A percentile compares a stretch with the other conserved stretches of the same genome.
phyloP scores from a whole-genome alignment of 2,113 vertebrate genomes.

The Butorides virescens region DNA sequence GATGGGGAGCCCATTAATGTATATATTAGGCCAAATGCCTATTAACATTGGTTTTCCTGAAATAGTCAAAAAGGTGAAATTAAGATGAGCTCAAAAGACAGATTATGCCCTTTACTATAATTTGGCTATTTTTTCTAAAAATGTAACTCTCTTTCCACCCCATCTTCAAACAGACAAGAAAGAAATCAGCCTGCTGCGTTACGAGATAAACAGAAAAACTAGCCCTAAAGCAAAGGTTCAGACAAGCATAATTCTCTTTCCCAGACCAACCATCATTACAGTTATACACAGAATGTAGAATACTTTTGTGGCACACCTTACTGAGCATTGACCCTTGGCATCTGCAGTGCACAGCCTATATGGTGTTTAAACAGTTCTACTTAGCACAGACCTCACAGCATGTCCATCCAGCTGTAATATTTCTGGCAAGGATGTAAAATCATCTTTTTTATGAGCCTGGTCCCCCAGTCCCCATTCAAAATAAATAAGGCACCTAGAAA shows the following conservation, averaged over 20 bases:
- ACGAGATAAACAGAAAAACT: not conserved
- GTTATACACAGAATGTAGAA: not conserved
- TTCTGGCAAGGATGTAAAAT: not conserved
- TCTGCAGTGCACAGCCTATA: not conserved
- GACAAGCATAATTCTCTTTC: not conserved
- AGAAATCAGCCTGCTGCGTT: not conserved
- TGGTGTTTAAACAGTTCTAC: not conserved
- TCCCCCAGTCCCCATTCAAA: not conserved
- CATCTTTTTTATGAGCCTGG: not conserved
- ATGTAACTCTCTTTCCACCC: rapidly evolving
- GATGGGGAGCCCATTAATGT: not conserved
- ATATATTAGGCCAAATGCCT: not conserved
- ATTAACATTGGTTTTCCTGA: not conserved
- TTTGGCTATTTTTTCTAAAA: not conserved
- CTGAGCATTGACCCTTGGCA: not conserved
- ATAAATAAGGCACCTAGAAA: not conserved
- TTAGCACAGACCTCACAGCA: not conserved
- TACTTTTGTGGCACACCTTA: not conserved
- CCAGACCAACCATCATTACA: not conserved
- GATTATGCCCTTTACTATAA: not conserved
- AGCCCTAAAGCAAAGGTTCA: not conserved
- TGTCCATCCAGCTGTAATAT: not conserved
- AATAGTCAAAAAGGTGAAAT: not conserved
- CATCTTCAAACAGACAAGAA: not conserved
- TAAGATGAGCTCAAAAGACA: not conserved